Conservation (phyloP, 35 echinoderm and acorn worm species). For the Diadema setosum region DNA sequence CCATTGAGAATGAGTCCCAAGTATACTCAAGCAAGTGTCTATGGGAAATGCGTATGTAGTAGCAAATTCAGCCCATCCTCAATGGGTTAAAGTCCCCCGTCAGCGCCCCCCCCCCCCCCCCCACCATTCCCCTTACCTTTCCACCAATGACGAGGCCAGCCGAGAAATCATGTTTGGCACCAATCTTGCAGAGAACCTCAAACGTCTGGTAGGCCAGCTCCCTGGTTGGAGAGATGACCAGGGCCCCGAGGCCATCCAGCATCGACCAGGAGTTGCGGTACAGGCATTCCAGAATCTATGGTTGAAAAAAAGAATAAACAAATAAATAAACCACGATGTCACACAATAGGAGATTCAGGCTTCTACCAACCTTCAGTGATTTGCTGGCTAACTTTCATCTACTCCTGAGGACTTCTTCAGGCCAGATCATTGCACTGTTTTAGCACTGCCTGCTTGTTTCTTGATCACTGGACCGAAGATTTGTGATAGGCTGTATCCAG, state of each 20-base stretch:
- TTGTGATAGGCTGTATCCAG: no score
- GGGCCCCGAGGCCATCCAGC: constrained; percentile 78
- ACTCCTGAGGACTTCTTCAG: no score
- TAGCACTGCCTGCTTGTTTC: no score
- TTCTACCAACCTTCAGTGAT: no score
- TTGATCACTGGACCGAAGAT: no score
- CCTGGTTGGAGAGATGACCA: constrained; percentile 89
- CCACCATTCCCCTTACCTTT: constrained; percentile 43
- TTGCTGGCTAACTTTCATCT: no score
- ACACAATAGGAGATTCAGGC: no score
- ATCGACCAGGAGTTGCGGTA: constrained; percentile 57
- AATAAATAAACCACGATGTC: no score
- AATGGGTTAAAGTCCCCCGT: constrained; percentile 53
- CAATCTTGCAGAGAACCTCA: constrained; percentile 92
- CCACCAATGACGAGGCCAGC: constrained; percentile 91
- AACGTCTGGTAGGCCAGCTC: constrained; percentile 96
- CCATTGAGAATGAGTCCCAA: no score
- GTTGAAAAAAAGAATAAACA: neutral
- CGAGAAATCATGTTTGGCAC: constrained; percentile 90
- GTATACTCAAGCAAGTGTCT: no score
- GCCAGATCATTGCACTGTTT: no score
- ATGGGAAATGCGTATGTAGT: constrained; percentile 71
- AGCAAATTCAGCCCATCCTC: constrained; percentile 75
- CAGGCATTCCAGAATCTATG: constrained; percentile 84
- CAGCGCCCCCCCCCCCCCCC: neutral